phyloP scores from a whole-genome alignment of 2,113 vertebrate genomes.

The Glaucidium brasilianum region DNA sequence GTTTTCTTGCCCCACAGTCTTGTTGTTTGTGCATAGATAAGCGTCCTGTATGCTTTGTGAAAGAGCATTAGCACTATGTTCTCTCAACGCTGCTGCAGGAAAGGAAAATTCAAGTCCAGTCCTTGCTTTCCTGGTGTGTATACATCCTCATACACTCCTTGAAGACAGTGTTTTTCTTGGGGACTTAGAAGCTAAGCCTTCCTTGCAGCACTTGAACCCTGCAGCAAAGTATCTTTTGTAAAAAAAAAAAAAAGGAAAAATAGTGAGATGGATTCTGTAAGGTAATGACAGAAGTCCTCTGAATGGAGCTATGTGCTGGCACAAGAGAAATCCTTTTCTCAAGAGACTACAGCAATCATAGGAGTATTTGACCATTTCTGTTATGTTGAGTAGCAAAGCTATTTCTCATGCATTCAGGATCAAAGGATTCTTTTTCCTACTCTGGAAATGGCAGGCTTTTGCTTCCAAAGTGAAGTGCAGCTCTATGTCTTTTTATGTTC shows the following conservation, averaged over 20 bases:
- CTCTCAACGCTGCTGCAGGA: not conserved
- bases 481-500: not conserved
- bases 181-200: not conserved
- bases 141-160: not conserved
- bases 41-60: not conserved
- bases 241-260: not conserved
- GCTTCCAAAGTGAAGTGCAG: not conserved
- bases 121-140: not conserved
- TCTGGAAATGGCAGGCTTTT: not conserved
- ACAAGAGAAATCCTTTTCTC: constrained; percentile 4
- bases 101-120: not conserved
- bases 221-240: not conserved
- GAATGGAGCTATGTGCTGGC: not conserved
- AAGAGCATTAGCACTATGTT: not conserved
- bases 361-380: constrained; percentile 6
- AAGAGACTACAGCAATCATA: not conserved
- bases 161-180: not conserved
- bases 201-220: not conserved
- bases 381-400: constrained; percentile 11
- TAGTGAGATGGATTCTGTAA: not conserved
- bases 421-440: constrained; percentile 7
- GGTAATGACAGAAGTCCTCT: not conserved
- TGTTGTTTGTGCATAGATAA: not conserved
- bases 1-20: not conserved
- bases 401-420: not conserved